Base-by-base conservation (phyloP, 92 coral and sea anemone species). In the Zoanthus sociatus region DNA sequence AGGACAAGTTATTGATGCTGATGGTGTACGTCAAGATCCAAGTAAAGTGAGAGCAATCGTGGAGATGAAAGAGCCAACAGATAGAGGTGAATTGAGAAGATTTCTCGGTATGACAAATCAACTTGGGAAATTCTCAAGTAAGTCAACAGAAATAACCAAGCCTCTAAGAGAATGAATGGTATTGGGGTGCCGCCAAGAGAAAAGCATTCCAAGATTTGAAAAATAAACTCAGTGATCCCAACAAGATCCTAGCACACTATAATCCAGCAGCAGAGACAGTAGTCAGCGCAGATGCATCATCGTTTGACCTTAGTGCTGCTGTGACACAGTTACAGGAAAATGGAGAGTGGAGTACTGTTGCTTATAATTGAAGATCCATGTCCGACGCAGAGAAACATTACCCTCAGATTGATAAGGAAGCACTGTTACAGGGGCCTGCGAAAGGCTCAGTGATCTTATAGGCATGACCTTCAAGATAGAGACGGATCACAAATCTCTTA, bases 401-500 rank as follows among this genome's bases (percentile, higher is more conserved):
- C 64, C 64, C 64, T 56, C 64, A 56, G 64, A 56, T 56, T 56
- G 64, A 56, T 10, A 56, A 56, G 64, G 64, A 56, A 17, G 8
- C 8, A 56, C 64, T 11, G 64, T 56, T 56, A 56, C 64, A 56
- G 1, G 64, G 64, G 64, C 64, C 13, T 56, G 64, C 64, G 64
- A 56, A 56, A 56, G 64, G 64, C 7, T 56, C 1, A 56, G 64
- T 56, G 64, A 56, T 11, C 64, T 56, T 56, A 66, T 87, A 42
- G 90, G 90, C 15, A 90, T 71, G 54, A 31, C 87, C 54, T 78
- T 90, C 61, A 54, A 46, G 6, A 71, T 90, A 31, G 90, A 86
- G 37, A 90, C 92, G 0, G 87, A 90, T 48, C 92, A 90, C 73
- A 90, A 86, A 73, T 90, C 88, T 44, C 60, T 90, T 7, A 84